phyloP scores from a whole-genome alignment of 2,113 vertebrate genomes.

The Thalassarche chlororhynchos region DNA sequence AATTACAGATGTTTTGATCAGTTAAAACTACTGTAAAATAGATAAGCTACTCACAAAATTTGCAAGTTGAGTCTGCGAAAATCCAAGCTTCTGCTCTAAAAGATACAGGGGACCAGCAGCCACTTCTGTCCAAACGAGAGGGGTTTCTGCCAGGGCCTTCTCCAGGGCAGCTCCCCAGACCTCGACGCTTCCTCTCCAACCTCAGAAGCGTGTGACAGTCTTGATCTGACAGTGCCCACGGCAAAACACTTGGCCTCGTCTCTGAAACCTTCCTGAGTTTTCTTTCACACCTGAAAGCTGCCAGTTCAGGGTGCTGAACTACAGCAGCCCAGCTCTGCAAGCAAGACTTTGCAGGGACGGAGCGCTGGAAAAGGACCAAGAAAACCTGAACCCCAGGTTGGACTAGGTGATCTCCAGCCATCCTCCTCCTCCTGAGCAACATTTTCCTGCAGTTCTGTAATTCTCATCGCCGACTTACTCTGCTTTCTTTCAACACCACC shows the following conservation, averaged over 20 bases:
- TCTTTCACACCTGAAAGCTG: neutral
- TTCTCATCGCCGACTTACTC: neutral
- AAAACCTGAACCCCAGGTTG: neutral
- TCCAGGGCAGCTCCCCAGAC: neutral
- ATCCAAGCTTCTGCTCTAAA: neutral
- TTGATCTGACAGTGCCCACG: neutral
- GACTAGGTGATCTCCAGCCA: neutral
- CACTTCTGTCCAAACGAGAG: neutral
- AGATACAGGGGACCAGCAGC: neutral
- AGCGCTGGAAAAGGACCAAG: accelerated
- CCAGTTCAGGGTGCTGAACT: neutral
- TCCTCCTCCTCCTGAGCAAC: neutral
- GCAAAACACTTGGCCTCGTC: neutral
- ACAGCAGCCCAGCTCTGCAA: neutral
- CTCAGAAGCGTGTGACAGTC: neutral
- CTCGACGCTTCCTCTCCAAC: neutral
- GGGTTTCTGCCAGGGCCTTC: neutral
- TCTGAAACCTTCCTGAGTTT: neutral
- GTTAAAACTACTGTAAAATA: neutral
- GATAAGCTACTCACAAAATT: neutral
- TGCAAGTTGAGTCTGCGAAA: neutral
- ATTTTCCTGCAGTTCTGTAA: neutral
- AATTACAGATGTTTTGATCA: neutral
- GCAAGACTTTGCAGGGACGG: accelerated
- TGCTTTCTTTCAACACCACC: neutral